Evolutionary conservation across 2,113 vertebrate species (phyloP), one percentile per base, ranked within the genome.

Genomic region (Rana temporaria): DNA sequence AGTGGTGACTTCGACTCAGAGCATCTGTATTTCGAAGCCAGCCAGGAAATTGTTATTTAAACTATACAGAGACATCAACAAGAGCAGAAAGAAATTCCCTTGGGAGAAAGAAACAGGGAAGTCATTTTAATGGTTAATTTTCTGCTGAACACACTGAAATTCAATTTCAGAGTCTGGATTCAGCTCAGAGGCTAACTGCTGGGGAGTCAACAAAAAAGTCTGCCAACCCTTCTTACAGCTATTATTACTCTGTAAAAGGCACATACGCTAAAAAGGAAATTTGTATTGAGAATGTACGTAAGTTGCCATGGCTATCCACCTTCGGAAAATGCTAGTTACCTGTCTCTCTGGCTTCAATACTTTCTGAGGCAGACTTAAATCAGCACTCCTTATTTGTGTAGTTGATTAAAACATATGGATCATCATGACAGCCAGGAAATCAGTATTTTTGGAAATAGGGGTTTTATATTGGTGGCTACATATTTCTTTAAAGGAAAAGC

Each of bases 111-210:
- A 76, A 67, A 68, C 71, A 81, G 60, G 81, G 63, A 83, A 83
- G 81, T 83, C 72, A 83, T 83, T 83, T 67, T 59, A 75, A 83
- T 83, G 62, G 72, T 59, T 75, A 32, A 68, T 57, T 83, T 76
- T 76, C 32, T 83, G 81, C 72, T 83, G 81, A 76, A 68, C 81
- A 56, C 20, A 76, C 72, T 75, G 72, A 83, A 83, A 83, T 76
- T 53, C 55, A 83, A 83, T 83, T 76, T 76, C 34, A 32, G 9
- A 6, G 53, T 52, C 80, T 59, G 48, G 32, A 75, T 67, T 75
- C 62, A 59, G n/a, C 78, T 79, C 64, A 32, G 18, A 67, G 26
- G 52, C 48, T 20, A 60, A 65, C 72, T 60, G 53, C 56, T 53
- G 59, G 34, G 59, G 52, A 48, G 52, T 52, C 16, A 30, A n/a